These are phyloP conservation scores for Bujurquina vittata DNA, from an alignment of 2,113 vertebrate genomes.

Conservation along the genomic window DNA sequence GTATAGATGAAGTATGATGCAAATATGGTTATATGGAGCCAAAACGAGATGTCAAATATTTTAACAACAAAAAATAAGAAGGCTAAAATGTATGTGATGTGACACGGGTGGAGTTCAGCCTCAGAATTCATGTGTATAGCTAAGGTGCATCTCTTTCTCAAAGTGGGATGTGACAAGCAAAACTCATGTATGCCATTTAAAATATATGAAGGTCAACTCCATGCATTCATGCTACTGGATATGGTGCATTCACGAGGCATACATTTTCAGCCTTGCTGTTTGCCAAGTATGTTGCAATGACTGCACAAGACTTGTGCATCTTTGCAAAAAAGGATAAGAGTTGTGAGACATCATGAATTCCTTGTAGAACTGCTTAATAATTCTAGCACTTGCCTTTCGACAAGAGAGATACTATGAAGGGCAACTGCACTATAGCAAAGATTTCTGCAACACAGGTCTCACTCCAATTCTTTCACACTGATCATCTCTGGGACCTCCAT, in stretches of 20 bases:
- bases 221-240: neutral
- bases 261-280: constrained; percentile 7
- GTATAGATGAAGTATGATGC: constrained; percentile 4
- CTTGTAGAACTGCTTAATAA: constrained; percentile 33
- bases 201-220: constrained; percentile 1
- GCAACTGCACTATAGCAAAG: constrained; percentile 16
- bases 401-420: neutral
- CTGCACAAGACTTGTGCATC: constrained; percentile 10
- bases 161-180: neutral
- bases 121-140: neutral
- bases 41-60: neutral
- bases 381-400: constrained; percentile 22
- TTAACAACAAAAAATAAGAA: neutral
- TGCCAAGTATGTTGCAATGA: neutral
- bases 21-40: neutral
- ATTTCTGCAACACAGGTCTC: constrained; percentile 10
- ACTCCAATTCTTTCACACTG: constrained; percentile 15
- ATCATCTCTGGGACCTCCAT: neutral
- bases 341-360: neutral
- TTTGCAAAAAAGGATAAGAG: neutral
- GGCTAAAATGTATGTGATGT: constrained; percentile 6
- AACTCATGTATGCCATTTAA: neutral
- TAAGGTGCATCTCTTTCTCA: neutral
- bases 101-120: neutral
- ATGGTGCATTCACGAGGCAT: constrained; percentile 1